Base-by-base conservation (phyloP, 1,140 invertebrate species). In the Drosophila ohnishii region DNA sequence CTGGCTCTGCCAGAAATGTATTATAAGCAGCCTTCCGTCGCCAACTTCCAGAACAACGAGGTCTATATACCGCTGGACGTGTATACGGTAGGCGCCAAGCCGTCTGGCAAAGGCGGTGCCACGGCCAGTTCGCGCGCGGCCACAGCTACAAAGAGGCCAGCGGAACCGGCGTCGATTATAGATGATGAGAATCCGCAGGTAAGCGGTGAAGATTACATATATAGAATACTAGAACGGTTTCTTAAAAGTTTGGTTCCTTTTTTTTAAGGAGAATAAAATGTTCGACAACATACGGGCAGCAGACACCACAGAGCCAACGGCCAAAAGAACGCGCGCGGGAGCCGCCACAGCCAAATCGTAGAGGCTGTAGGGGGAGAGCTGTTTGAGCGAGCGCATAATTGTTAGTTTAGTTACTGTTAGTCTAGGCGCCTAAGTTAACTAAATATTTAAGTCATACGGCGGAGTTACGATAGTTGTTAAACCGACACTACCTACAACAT, bases 1-100 rank as follows among this genome's bases (percentile, higher is more conserved):
- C 63, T 91, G 62, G 71, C 80, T n/a, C 45, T 91, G 80, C 90
- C 90, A 56, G 84, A 87, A 50, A 88, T 91, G 87, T 91, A 91
- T 77, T 91, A 89, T 75, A 88, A 88, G 75, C 72, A 74, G 60
- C 78, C 80, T 34, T 65, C 78, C 60, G 70, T 47, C 59, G 66
- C 71, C 13, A 79, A 78, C 70, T 90, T 90, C 64, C 72, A 90
- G 56, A 90, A 91, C 71, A 86, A 62, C 48, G 85, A 91, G 55
- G 61, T 91, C 40, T 91, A 91, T 61, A 91, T 91, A 75, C 90
- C 90, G 25, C 61, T 90, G 73, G 90, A 91, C 55, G 74, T 88
- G 28, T 88, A 88, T 48, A 84, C 85, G 16, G 42, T 88, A 57
- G 85, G 84, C 39, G 59, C 42, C 25, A 84, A 88, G 56, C 10